These are phyloP conservation scores for Acipenser oxyrinchus DNA, from an alignment of 2,797 vertebrate genomes.

Conservation along the genomic window DNA sequence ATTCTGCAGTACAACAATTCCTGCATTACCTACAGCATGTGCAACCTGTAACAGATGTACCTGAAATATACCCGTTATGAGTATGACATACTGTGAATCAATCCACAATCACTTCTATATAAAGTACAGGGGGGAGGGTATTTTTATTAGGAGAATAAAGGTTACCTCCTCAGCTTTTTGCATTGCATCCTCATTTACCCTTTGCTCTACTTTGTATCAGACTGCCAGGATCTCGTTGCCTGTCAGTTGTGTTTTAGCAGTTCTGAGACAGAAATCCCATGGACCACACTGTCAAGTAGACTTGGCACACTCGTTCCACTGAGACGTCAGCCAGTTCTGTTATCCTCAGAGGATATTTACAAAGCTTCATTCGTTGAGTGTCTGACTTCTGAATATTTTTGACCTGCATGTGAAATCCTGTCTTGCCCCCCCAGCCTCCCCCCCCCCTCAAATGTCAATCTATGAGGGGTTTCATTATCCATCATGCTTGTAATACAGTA, in stretches of 20 bases:
- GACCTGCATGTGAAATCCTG: slow-evolving; percentile 6
- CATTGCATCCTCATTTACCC: slow-evolving; percentile 20
- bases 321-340: slow-evolving; percentile 34
- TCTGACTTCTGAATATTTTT: slow-evolving; percentile 10
- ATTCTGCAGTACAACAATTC: no score
- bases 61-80: no score
- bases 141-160: no score
- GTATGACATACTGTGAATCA: no score
- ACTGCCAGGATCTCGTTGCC: slow-evolving; percentile 20
- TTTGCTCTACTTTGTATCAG: slow-evolving; percentile 11
- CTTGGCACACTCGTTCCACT: slow-evolving; percentile 37
- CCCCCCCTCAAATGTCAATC: not conserved
- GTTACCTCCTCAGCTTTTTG: no score
- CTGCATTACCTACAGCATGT: no score
- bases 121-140: no score
- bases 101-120: no score
- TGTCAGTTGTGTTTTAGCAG: slow-evolving; percentile 40
- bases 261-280: slow-evolving; percentile 47
- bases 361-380: slow-evolving; percentile 1
- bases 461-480: slow-evolving; percentile 1
- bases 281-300: slow-evolving; percentile 44
- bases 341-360: slow-evolving; percentile 5
- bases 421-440: not conserved
- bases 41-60: no score
- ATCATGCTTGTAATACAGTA: not conserved